Evolutionary conservation across 2,113 vertebrate genomes (phyloP), one percentile per base, ranked within the genome.

Genomic region (Paraplagusia blochii): DNA sequence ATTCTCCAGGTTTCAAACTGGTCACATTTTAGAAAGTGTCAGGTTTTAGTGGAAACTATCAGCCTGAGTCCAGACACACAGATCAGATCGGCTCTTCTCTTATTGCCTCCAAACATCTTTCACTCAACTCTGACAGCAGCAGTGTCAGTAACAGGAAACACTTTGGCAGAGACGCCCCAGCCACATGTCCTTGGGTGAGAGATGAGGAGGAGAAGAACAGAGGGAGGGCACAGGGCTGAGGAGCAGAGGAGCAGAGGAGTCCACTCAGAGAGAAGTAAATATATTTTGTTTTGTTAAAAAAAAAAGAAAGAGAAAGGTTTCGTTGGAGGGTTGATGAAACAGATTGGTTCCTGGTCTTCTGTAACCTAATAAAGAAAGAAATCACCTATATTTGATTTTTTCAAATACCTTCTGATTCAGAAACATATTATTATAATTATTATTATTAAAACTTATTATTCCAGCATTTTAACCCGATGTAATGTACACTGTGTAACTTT

Each of bases 61-160:
- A 38, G 50, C 1, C 59, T 0, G 58, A 43, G 55, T 50, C 49
- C 50, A 68, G 55, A 77, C 69, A 42, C 39, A 48, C 52, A 16
- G 50, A 57, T 18, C 48, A 14, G 59, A 72, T 53, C 56, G 17
- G 64, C 78, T 77, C 70, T 81, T 51, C 63, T 64, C 66, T 74
- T 71, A 81, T 77, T 77, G 74, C 70, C 74, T 71, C 29, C 36
- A 9, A 55, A 57, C 69, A 83, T 83, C 74, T 75, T 75, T 80
- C 80, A 80, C 70, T 82, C 63, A 34, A 29, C 50, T 63, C 66
- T 75, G 80, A 83, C 80, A 80, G 80, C 47, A 16, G 12, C 1
- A 58, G 66, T 69, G 44, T 57, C 54, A 36, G 60, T 75, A 75
- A 77, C 80, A 80, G 77, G 67, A 83, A 83, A 47, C 68, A 54